Conservation (phyloP, 2,797 vertebrate species). For the Geotrypetes seraphini region DNA sequence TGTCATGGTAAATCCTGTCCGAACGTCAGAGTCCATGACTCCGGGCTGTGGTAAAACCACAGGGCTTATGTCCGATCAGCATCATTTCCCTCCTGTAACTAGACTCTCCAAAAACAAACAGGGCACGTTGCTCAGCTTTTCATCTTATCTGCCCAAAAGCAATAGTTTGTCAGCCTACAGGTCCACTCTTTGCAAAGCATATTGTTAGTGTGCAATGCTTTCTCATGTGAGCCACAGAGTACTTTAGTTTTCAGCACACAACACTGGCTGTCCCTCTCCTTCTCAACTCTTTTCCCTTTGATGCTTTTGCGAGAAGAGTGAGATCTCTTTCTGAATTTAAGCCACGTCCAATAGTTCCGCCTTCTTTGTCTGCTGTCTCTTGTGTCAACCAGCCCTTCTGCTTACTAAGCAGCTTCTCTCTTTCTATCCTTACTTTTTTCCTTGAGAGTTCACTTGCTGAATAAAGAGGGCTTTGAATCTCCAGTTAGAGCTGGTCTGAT, state of each 20-base stretch:
- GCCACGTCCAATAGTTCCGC: slow-evolving; percentile 28
- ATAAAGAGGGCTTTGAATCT: neutral
- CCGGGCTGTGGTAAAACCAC: too few species aligned
- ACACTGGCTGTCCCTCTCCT: too few species aligned
- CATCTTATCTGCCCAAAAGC: too few species aligned
- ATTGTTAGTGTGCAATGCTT: neutral
- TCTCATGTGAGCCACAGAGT: neutral
- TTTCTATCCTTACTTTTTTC: too few species aligned
- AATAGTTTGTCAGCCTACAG: too few species aligned
- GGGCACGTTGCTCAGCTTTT: too few species aligned
- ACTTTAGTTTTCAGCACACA: slow-evolving; percentile 16
- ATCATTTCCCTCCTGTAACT: too few species aligned
- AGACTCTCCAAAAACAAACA: too few species aligned
- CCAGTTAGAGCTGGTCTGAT: neutral
- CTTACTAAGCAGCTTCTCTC: slow-evolving; percentile 14
- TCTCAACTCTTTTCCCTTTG: too few species aligned
- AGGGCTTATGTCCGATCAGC: too few species aligned
- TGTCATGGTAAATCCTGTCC: slow-evolving; percentile 10
- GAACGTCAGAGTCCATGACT: too few species aligned
- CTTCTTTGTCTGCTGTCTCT: slow-evolving; percentile 26
- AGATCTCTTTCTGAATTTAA: slow-evolving; percentile 1
- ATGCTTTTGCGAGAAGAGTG: neutral
- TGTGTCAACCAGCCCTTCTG: slow-evolving; percentile 12
- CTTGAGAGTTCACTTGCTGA: slow-evolving; percentile 16
- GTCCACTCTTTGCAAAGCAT: neutral